phyloP scores from a whole-genome alignment of 1,140 invertebrate species.

The Heliothis subflexa region DNA sequence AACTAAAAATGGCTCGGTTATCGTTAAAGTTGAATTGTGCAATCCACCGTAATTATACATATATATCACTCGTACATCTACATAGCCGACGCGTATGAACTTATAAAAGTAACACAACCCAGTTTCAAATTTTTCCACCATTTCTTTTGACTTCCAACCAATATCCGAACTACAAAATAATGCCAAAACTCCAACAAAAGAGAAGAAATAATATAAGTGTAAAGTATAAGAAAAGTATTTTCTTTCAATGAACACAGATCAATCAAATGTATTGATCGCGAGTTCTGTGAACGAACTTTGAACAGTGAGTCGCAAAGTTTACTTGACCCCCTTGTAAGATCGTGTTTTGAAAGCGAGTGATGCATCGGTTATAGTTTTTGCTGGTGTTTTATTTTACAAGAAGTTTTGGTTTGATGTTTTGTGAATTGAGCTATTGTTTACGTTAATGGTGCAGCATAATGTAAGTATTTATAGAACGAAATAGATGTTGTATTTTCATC shows the following conservation, averaged over 20 bases:
- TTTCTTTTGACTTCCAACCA: too few species aligned
- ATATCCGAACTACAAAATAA: neutral
- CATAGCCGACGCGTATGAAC: too few species aligned
- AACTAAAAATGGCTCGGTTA: too few species aligned
- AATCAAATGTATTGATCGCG: slow-evolving; percentile 29
- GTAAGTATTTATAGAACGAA: neutral
- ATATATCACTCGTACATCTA: too few species aligned
- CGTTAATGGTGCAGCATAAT: neutral
- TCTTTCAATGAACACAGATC: slow-evolving; percentile 24
- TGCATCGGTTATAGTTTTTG: slow-evolving; percentile 25
- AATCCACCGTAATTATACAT: too few species aligned
- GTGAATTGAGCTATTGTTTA: too few species aligned
- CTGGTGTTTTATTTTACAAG: neutral
- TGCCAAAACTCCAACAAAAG: neutral
- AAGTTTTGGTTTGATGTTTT: neutral
- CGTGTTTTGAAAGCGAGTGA: neutral
- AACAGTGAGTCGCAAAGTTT: slow-evolving; percentile 29
- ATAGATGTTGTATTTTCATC: neutral
- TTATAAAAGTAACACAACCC: too few species aligned
- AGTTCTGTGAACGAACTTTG: slow-evolving; percentile 23
- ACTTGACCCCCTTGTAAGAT: neutral
- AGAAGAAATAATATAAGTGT: neutral
- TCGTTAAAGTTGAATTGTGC: too few species aligned
- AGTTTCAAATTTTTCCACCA: too few species aligned
- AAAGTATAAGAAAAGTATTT: slow-evolving; percentile 1